phyloP scores from a whole-genome alignment of 1,140 invertebrate genomes.

The Vanessa atalanta region DNA sequence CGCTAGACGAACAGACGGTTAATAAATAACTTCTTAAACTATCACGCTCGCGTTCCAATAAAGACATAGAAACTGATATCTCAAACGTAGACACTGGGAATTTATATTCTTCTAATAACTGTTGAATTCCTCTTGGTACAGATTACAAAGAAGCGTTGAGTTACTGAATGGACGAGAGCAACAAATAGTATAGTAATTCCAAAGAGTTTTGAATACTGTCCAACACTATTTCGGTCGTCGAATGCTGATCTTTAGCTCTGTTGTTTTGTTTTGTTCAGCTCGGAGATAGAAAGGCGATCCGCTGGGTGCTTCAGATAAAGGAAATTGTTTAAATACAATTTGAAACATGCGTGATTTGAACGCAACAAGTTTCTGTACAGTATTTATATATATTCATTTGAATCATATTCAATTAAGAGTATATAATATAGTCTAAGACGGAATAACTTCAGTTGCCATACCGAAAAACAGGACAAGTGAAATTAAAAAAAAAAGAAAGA shows the following conservation, averaged over 20 bases:
- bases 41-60: slow-evolving; percentile 43
- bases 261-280: slow-evolving; percentile 65
- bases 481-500: slow-evolving; percentile 26
- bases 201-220: slow-evolving; percentile 78
- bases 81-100: slow-evolving; percentile 43
- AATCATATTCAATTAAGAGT: no score
- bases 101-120: slow-evolving; percentile 57
- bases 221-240: slow-evolving; percentile 74
- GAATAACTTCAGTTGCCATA: slow-evolving; percentile 12
- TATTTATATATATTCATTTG: no score
- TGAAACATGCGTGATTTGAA: slow-evolving; percentile 6
- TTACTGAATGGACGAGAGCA: slow-evolving; percentile 74
- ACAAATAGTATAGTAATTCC: slow-evolving; percentile 77
- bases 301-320: slow-evolving; percentile 48
- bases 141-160: slow-evolving; percentile 66
- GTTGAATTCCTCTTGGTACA: slow-evolving; percentile 51
- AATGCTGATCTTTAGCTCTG: slow-evolving; percentile 68
- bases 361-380: neutral
- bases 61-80: slow-evolving; percentile 45
- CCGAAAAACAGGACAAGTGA: slow-evolving; percentile 19
- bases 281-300: slow-evolving; percentile 58
- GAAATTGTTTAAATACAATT: slow-evolving; percentile 53
- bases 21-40: slow-evolving; percentile 50
- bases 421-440: no score
- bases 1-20: slow-evolving; percentile 34